Percentiles rank a stretch among this genome's conserved stretches.
These are phyloP conservation scores for Epizoanthus rinbou DNA, from an alignment of 92 coral and sea anemone genomes.

Conservation along the genomic window DNA sequence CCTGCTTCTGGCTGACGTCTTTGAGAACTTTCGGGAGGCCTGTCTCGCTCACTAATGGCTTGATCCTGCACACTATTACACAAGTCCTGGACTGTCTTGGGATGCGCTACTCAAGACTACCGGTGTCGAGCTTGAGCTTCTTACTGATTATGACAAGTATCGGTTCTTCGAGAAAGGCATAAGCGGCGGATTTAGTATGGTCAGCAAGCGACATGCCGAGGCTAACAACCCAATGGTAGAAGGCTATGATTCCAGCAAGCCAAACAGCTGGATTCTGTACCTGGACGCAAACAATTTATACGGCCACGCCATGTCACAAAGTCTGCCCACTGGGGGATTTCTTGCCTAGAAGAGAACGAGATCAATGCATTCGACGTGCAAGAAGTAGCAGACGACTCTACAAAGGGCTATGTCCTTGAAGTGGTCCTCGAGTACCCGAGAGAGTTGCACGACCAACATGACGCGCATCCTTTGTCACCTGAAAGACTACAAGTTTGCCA, in stretches of 20 bases:
- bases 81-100: background rate
- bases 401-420: background rate
- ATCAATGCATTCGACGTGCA: background rate
- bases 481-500: too few species aligned
- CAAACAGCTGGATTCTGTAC: conserved; percentile 7
- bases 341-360: background rate
- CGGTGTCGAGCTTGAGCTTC: background rate
- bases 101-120: background rate
- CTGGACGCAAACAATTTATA: background rate
- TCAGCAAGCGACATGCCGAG: background rate
- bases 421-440: background rate
- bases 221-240: background rate
- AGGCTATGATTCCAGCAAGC: background rate
- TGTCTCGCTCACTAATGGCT: too few species aligned
- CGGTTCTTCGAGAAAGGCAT: background rate
- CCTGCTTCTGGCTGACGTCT: too few species aligned
- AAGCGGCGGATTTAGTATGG: background rate
- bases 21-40: too few species aligned
- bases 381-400: background rate
- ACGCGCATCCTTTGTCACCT: too few species aligned
- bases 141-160: background rate
- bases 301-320: background rate
- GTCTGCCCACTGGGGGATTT: background rate
- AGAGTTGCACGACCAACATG: too few species aligned
- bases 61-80: background rate